A percentile compares a stretch with the other conserved stretches of the same genome.
phyloP scores from a whole-genome alignment of 2,797 vertebrate species.

The Glossophaga mutica region DNA sequence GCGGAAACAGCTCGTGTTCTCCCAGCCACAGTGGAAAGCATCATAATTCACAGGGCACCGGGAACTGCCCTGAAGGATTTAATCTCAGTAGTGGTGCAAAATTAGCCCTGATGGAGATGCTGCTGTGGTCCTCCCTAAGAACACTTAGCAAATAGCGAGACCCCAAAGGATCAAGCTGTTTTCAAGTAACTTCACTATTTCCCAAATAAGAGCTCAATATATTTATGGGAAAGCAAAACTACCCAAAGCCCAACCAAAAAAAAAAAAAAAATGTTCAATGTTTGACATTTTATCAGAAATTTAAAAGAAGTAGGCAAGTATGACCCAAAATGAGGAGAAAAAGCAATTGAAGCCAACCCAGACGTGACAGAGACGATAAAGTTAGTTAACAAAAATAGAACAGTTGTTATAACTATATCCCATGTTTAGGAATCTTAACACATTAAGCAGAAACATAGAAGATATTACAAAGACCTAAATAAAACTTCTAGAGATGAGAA shows the following conservation, averaged over 20 bases:
- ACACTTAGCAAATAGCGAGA: background rate
- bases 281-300: background rate
- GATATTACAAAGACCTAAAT: background rate
- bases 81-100: background rate
- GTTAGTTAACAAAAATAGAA: background rate
- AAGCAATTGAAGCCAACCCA: background rate
- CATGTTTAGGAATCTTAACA: background rate
- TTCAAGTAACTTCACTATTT: background rate
- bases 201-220: background rate
- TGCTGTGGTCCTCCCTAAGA: background rate
- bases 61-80: background rate
- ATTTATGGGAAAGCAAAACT: slow-evolving; percentile 24
- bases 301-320: background rate
- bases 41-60: background rate
- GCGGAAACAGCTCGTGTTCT: background rate
- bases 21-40: background rate
- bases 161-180: background rate
- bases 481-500: background rate
- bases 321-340: background rate
- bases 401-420: background rate
- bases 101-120: background rate
- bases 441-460: background rate
- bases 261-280: background rate
- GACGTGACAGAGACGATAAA: background rate
- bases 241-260: background rate